These are phyloP conservation scores for Diloba caeruleocephala DNA, from an alignment of 2,888 invertebrate genomes.

Conservation along the genomic window DNA sequence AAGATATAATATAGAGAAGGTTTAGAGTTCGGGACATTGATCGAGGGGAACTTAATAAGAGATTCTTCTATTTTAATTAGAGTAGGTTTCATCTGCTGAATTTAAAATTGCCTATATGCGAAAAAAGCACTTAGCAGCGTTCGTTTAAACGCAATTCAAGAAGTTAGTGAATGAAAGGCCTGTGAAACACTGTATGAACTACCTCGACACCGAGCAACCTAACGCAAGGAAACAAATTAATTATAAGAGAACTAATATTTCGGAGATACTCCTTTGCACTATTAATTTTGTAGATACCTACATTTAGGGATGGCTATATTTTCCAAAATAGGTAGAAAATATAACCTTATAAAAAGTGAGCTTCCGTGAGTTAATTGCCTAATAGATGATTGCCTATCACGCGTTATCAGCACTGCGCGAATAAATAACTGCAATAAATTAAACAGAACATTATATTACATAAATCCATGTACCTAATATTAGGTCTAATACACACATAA, in stretches of 20 bases:
- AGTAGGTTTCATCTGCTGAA: constrained; percentile 30
- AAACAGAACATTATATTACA: constrained; percentile 17
- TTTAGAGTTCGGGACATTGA: constrained; percentile 36
- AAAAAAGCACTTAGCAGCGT: constrained; percentile 18
- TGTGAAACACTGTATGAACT: constrained; percentile 42
- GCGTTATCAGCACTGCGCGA: constrained; percentile 16
- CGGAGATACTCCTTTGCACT: constrained; percentile 44
- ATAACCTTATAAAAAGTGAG: constrained; percentile 31
- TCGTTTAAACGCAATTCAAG: constrained; percentile 30
- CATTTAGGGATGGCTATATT: constrained; percentile 12
- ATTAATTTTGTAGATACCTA: constrained; percentile 18
- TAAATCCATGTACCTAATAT: constrained; percentile 31
- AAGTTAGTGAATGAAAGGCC: constrained; percentile 43
- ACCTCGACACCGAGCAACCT: constrained; percentile 50
- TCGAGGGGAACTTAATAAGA: constrained; percentile 27
- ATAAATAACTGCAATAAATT: constrained; percentile 23
- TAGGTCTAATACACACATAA: constrained; percentile 63
- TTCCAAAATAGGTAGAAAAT: constrained; percentile 12
- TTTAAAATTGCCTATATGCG: constrained; percentile 26
- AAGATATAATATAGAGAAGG: constrained; percentile 51
- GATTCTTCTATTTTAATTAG: constrained; percentile 44
- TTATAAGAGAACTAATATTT: constrained; percentile 24
- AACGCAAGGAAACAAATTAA: constrained; percentile 36
- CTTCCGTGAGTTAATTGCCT: constrained; percentile 49
- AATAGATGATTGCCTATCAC: constrained; percentile 24